phyloP scores from a whole-genome alignment of 2,888 invertebrate genomes.

The Saturnia japonica region DNA sequence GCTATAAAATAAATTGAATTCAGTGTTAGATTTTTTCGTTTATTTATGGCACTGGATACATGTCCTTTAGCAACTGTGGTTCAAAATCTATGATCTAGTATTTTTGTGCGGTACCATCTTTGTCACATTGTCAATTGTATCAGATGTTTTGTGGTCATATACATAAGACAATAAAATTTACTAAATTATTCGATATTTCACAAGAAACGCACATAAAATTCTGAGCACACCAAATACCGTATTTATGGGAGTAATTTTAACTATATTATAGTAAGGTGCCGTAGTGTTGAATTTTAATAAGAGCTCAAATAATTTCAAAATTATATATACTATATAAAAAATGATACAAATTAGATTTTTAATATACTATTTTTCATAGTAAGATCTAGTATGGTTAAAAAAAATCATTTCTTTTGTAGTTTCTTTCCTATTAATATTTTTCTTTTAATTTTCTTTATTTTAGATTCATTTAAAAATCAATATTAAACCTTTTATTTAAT shows the following conservation, averaged over 20 bases:
- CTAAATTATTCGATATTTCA: neutral
- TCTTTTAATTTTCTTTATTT: too few species aligned
- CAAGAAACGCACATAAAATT: neutral
- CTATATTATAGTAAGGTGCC: slow-evolving; percentile 29
- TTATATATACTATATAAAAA: slow-evolving; percentile 23
- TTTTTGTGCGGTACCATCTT: too few species aligned
- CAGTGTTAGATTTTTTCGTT: neutral
- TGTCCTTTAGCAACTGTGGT: neutral
- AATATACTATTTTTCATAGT: neutral
- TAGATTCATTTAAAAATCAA: neutral
- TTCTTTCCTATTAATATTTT: neutral
- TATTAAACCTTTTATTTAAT: neutral
- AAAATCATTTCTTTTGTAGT: neutral
- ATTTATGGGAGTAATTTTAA: neutral
- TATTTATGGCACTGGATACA: neutral
- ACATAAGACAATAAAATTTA: neutral
- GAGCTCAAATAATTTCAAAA: slow-evolving; percentile 33
- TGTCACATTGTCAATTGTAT: too few species aligned
- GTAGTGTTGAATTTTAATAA: slow-evolving; percentile 23
- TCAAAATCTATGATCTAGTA: too few species aligned
- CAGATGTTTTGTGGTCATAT: neutral
- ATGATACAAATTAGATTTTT: slow-evolving; percentile 4
- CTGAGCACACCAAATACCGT: neutral
- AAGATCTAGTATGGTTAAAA: neutral
- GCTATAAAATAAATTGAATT: neutral